Percentiles rank a stretch among this genome's conserved stretches.
These are phyloP conservation scores for Machimus atricapillus DNA, from an alignment of 2,888 invertebrate species.

Conservation along the genomic window DNA sequence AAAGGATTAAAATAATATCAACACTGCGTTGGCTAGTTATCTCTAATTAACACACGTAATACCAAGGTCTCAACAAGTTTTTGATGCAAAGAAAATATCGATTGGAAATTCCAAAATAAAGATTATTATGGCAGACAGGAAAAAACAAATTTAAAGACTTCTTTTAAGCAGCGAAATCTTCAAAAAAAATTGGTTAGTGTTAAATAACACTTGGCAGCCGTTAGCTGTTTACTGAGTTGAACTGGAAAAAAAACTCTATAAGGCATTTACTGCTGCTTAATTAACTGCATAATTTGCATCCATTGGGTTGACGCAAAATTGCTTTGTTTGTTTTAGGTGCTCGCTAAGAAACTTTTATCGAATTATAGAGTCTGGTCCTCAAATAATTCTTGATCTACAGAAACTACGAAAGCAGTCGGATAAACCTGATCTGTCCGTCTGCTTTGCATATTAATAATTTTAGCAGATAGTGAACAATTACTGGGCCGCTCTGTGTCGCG, in stretches of 20 bases:
- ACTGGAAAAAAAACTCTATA: not conserved
- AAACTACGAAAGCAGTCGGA: not conserved
- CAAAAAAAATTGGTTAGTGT: not conserved
- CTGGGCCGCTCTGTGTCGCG: not conserved
- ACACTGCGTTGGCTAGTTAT: not conserved
- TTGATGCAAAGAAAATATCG: not conserved
- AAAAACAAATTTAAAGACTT: not conserved
- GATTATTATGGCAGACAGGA: not conserved
- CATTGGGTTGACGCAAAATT: not conserved
- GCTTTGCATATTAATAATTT: not conserved
- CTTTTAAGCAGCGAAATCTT: not conserved
- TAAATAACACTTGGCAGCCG: not conserved
- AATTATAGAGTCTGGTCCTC: not conserved
- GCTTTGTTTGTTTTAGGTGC: not conserved
- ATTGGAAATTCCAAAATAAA: not conserved
- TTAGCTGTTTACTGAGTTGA: not conserved
- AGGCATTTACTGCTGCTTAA: not conserved
- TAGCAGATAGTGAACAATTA: not conserved
- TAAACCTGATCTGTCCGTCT: not conserved
- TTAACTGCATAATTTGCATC: not conserved
- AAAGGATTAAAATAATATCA: not conserved
- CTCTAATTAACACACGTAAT: not conserved
- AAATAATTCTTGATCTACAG: not conserved
- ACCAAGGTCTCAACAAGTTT: not conserved
- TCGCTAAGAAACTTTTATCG: not conserved